Evolutionary conservation across 2,797 vertebrate species (phyloP), one percentile per base, ranked within the genome.

Genomic region (Hemitrygon akajei): DNA sequence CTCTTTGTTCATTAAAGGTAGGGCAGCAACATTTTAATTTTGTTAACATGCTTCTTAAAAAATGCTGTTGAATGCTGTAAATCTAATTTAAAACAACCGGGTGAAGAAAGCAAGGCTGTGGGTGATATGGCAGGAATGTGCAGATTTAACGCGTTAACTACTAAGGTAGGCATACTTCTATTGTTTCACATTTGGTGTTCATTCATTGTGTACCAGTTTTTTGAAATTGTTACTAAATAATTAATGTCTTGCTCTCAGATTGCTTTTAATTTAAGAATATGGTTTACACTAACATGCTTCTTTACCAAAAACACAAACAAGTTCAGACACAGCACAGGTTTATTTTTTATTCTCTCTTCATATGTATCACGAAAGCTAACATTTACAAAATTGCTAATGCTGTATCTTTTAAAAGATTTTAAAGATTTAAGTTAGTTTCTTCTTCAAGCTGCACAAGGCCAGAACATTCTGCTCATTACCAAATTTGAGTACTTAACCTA

Each of bases 101-200:
- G 7, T 11, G 94, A 94, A 82, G 94, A 66, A 94, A 94, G 94
- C 30, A 69, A 93, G 73, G 93, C 94, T 93, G 81, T 93, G 27
- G 73, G 91, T 94, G 93, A 56, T 93, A 27, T 93, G 94, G 94
- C 94, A 95, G 93, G 95, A 95, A 95, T 93, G 79, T 94, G 30
- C 76, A 94, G 92, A 30, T 37, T 94, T 95, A 94, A 95, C 94
- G 95, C 80, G 94, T 95, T 75, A 9, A 93, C 40, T 76, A 71
- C 91, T 86, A 76, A 47, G 47, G 73, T n/a, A 93, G 91, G 66
- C 47, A 76, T 34, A 89, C 60, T 34, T 69, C 66, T 63, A 69
- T 89, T 89, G 86, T 89, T 69, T 69, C 86, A 25, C 16, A 69
- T 89, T 89, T 0, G 60, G 63, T n/a, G 34, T 89, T 89, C 60